Percentiles rank a stretch among this genome's conserved stretches.
phyloP scores from a whole-genome alignment of 1,140 invertebrate species.

The Caerostris extrusa region DNA sequence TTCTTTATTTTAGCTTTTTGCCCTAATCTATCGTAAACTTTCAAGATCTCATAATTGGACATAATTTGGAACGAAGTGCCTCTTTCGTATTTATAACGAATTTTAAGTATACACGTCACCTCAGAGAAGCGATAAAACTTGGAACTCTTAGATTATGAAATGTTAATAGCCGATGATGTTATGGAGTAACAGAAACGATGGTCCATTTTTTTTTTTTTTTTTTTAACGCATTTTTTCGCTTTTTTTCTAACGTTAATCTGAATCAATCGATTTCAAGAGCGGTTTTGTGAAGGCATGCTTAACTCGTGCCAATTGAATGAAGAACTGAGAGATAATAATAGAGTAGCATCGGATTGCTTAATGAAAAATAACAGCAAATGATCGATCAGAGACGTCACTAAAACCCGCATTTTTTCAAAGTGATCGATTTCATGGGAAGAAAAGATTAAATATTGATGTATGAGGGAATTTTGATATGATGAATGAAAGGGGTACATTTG shows the following conservation, averaged over 20 bases:
- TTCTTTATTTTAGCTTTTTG: conserved; percentile 5
- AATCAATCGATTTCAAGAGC: conserved; percentile 25
- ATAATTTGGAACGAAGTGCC: conserved; percentile 33
- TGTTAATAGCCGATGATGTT: conserved; percentile 59
- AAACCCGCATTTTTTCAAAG: not conserved
- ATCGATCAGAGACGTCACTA: conserved; percentile 36
- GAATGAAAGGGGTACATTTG: not conserved
- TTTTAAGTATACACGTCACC: conserved; percentile 45
- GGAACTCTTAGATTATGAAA: conserved; percentile 57
- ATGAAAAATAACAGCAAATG: conserved; percentile 49
- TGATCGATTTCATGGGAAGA: not conserved
- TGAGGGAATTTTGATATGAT: not conserved
- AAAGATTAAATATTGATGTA: not conserved
- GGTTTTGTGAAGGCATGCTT: not conserved
- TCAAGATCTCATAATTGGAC: conserved; percentile 46
- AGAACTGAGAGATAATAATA: not conserved
- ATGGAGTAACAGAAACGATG: conserved; percentile 8
- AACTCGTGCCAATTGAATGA: conserved; percentile 2
- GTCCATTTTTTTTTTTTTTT: not conserved
- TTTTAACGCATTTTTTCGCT: not conserved
- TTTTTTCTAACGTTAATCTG: conserved; percentile 32
- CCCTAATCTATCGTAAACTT: conserved; percentile 44
- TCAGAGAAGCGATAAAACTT: conserved; percentile 16
- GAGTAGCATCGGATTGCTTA: conserved; percentile 1
- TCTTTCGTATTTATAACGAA: conserved; percentile 39